Base-by-base conservation (phyloP, 2,888 invertebrate genomes). In the Parnassius mnemosyne region DNA sequence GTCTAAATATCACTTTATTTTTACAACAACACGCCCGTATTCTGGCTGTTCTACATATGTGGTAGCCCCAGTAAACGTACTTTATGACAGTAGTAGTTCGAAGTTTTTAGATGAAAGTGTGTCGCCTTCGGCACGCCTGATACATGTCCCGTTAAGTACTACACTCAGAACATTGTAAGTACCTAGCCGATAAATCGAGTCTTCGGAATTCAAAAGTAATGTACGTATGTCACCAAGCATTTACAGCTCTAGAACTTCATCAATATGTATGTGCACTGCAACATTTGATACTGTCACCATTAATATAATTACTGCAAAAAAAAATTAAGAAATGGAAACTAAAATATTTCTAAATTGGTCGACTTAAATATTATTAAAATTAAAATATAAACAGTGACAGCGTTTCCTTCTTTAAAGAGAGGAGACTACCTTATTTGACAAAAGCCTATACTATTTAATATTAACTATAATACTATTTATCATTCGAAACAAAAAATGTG, bases 101-200 rank as follows among this genome's bases (percentile, higher is more conserved):
- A 46, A 59, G 60, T 57, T 66, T 65, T 62, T 60, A 60, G 34
- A 52, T 55, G 65, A 66, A 71, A 69, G 70, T 71, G 65, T 73
- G 71, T 72, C 69, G 65, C 61, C 64, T 64, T 69, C 71, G 61
- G 60, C 67, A 73, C 68, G 69, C 69, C 70, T 67, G 73, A 75
- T 71, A 71, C 71, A 63, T 67, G 71, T 79, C 72, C 82, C 83
- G 79, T 80, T 81, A 80, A 55, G 54, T 67, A 65, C 64, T 58
- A 69, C 72, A 72, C 72, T 69, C 67, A 65, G 65, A 63, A 44
- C 61, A 70, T 53, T 53, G 47, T 56, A 57, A 64, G 60, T 56
- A 20, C 20, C 20, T 20, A 57, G 50, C 68, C 66, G 68, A 69
- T 71, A 68, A 59, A 59, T 63, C 57, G 62, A 65, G 25, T 50